These are phyloP conservation scores for Patella ulyssiponensis DNA, from an alignment of 2,888 invertebrate genomes.

Conservation along the genomic window DNA sequence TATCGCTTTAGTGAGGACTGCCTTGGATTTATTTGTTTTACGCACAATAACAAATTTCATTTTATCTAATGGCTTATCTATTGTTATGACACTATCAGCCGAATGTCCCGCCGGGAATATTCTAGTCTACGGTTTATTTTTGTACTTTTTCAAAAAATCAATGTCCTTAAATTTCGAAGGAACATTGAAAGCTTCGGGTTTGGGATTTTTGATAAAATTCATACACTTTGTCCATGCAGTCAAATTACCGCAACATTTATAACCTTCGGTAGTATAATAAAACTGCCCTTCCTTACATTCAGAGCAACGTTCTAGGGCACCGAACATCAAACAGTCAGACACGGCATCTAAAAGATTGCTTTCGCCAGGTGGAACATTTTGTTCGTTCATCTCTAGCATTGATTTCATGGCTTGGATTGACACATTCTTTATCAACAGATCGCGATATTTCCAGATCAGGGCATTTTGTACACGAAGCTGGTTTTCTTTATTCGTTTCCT, in stretches of 20 bases:
- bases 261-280: constrained; percentile 78
- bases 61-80: constrained; percentile 77
- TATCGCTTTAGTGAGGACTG: constrained; percentile 80
- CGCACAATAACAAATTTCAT: constrained; percentile 82
- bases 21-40: constrained; percentile 72
- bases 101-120: constrained; percentile 67
- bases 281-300: constrained; percentile 85
- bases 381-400: constrained; percentile 83
- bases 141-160: constrained; percentile 72
- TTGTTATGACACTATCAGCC: constrained; percentile 42
- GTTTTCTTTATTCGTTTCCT: no score
- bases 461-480: no score
- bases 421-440: constrained; percentile 77
- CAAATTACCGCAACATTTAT: constrained; percentile 86
- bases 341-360: constrained; percentile 83
- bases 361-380: constrained; percentile 79
- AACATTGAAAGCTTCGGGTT: constrained; percentile 80
- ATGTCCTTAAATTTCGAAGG: constrained; percentile 78
- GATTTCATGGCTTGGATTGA: constrained; percentile 77
- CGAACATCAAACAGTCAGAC: constrained; percentile 91
- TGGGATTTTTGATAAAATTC: constrained; percentile 81
- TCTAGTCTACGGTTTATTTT: constrained; percentile 68
- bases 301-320: constrained; percentile 83
- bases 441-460: constrained; percentile 79
- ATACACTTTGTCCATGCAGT: constrained; percentile 93